Conservation (phyloP, 1,140 invertebrate genomes). For the Trichonephila clavata region DNA sequence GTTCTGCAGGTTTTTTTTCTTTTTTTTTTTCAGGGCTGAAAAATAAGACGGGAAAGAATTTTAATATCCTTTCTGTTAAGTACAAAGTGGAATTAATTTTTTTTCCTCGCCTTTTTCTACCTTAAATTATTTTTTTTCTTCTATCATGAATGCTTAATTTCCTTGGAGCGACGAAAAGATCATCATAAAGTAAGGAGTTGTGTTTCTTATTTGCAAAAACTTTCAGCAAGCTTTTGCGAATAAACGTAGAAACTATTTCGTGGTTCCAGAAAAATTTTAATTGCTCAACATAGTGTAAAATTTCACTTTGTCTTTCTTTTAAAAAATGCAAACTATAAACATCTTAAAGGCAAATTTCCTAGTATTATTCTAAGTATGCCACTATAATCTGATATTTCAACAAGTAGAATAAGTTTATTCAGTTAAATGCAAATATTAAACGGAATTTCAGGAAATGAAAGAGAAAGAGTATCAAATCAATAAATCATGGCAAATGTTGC, state of each 20-base stretch:
- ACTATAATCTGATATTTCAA: neutral
- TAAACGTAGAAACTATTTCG: neutral
- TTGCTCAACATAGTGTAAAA: neutral
- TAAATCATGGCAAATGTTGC: neutral
- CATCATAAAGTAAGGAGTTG: constrained; percentile 38
- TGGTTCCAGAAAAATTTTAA: neutral
- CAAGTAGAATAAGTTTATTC: neutral
- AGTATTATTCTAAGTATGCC: neutral
- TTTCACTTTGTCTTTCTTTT: neutral
- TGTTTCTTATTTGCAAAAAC: constrained; percentile 9
- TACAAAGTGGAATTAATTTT: constrained; percentile 18
- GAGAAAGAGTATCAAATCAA: neutral
- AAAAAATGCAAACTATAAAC: neutral
- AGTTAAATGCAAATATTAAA: neutral
- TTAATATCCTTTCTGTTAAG: constrained; percentile 50
- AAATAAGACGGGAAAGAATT: constrained; percentile 25
- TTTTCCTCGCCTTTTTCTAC: neutral
- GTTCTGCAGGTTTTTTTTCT: neutral
- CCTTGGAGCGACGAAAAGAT: constrained; percentile 16
- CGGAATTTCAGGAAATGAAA: neutral
- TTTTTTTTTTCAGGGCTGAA: constrained; percentile 13
- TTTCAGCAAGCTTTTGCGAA: neutral
- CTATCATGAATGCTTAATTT: constrained; percentile 52
- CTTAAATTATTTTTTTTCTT: constrained; percentile 3
- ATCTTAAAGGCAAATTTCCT: neutral